A percentile compares a stretch with the other conserved stretches of the same genome.
phyloP scores from a whole-genome alignment of 2,888 invertebrate species.

The Trissolcus brochymenae region DNA sequence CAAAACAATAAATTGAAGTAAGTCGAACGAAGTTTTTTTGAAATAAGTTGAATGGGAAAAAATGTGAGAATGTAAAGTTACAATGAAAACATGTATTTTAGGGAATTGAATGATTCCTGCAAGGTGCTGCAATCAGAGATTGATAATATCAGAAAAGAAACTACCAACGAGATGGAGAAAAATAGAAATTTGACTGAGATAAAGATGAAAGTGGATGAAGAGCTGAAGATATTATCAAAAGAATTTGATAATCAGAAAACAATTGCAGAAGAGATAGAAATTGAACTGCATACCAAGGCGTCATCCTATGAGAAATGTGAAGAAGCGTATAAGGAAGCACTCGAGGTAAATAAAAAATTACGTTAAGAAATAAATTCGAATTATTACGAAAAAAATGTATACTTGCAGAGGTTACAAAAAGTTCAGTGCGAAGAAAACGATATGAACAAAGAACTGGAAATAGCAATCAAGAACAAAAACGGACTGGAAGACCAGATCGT shows the following conservation, averaged over 20 bases:
- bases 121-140: conserved; percentile 79
- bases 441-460: conserved; percentile 78
- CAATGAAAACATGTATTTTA: conserved; percentile 63
- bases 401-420: conserved; percentile 78
- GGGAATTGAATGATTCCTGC: conserved; percentile 80
- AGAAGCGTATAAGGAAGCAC: conserved; percentile 78
- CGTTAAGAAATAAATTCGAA: neutral
- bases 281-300: conserved; percentile 76
- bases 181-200: conserved; percentile 82
- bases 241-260: conserved; percentile 79
- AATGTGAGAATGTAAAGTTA: neutral
- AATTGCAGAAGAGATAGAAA: conserved; percentile 75
- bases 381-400: neutral
- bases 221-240: conserved; percentile 74
- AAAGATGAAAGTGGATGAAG: conserved; percentile 79
- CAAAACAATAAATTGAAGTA: conserved; percentile 81
- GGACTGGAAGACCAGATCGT: conserved; percentile 82
- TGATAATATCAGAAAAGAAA: conserved; percentile 82
- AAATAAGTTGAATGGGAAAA: neutral
- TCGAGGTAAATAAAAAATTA: conserved; percentile 54
- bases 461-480: conserved; percentile 78
- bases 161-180: conserved; percentile 81
- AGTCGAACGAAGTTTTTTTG: conserved; percentile 36
- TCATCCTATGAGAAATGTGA: conserved; percentile 79
- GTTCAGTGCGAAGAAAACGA: conserved; percentile 76